Evolutionary conservation across 2,113 vertebrate genomes (phyloP).

Genomic region (Microtus montanus): DNA sequence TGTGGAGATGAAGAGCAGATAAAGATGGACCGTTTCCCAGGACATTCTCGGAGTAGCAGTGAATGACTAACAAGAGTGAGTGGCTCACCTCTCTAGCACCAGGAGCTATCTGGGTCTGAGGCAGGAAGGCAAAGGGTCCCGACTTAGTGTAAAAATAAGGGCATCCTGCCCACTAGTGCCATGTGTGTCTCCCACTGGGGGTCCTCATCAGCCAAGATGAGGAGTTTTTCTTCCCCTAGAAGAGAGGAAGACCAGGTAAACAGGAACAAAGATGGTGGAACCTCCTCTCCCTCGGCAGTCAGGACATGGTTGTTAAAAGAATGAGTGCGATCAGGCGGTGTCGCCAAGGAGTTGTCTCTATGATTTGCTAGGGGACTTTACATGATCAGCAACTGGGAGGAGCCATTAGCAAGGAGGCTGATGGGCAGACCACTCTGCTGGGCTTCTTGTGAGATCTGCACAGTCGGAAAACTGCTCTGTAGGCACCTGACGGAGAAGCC

Average conservation of each 20-base stretch:
- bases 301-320: conserved; percentile 14
- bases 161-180: not conserved
- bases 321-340: conserved; percentile 28
- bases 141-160: not conserved
- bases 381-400: conserved; percentile 47
- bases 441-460: conserved; percentile 2
- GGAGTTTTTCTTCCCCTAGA: not conserved
- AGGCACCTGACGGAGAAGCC: not conserved
- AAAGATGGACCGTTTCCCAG: not conserved
- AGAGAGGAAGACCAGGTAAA: not conserved
- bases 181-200: not conserved
- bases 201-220: not conserved
- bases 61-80: not conserved
- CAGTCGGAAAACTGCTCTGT: not conserved
- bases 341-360: conserved; percentile 50
- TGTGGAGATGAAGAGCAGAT: not conserved
- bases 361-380: conserved; percentile 61
- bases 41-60: not conserved
- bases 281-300: not conserved
- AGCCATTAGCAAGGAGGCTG: conserved; percentile 51
- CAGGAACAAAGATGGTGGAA: not conserved
- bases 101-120: not conserved
- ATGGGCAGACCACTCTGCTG: conserved; percentile 14
- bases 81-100: not conserved
- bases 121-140: not conserved